Base-by-base conservation (phyloP, 2,888 invertebrate species). In the Choreutis nemorana region DNA sequence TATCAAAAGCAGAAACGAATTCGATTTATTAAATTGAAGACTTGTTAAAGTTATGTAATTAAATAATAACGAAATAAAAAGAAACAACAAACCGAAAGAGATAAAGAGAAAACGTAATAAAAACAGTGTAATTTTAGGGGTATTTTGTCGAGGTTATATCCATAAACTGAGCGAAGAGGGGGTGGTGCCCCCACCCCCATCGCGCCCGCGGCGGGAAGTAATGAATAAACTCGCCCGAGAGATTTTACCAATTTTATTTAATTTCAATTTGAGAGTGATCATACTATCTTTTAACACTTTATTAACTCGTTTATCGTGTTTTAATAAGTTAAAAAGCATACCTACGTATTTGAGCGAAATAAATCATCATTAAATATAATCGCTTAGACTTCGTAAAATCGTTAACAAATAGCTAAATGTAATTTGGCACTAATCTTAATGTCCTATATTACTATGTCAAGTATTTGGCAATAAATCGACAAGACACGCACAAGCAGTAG, bases 81-180 rank as follows among this genome's bases (percentile, higher is more conserved):
- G 44, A 60, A 70, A 64, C 68, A 75, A 68, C 70, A 73, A 72
- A 77, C 71, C 72, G 62, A 75, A 67, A 70, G 65, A 75, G 70
- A 78, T 77, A 77, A 75, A 75, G 73, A 66, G 65, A 61, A 64
- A 71, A 67, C 63, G 70, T 72, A 75, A 78, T 77, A 78, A 78
- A 78, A 78, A 75, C 77, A 78, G 65, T 77, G 73, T 77, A 78
- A 77, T 77, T 78, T 77, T 75, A 77, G 73, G 77, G 73, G 73
- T 72, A 77, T 78, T 78, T 75, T 78, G 78, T 77, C 72, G 77
- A 73, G 78, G 78, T 77, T 77, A 77, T 78, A 75, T 71, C 72
- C 66, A 78, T 78, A 78, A 77, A 75, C 60, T 60, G 66, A 68
- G 66, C 59, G 60, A 60, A 43, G 50, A 37, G 40, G 53, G 51